Percentiles rank a stretch among this genome's conserved stretches.
Evolutionary conservation across 2,113 vertebrate genomes (phyloP).

Genomic region (Anarrhichthys ocellatus): DNA sequence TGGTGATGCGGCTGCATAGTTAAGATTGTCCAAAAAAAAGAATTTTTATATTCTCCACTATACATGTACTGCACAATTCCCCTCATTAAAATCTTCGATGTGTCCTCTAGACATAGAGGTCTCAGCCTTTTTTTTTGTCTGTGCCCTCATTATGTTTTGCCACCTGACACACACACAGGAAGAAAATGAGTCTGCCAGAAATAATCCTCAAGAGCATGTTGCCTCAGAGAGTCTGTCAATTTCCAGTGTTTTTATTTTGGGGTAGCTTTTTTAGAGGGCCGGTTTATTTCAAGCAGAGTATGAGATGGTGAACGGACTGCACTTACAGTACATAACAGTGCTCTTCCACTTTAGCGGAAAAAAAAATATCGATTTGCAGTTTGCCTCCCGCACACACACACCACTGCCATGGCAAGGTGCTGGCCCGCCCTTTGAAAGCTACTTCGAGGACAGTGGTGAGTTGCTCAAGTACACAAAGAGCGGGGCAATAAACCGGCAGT

Average conservation of each 20-base stretch:
- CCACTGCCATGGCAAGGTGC: neutral
- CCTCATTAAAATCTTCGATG: neutral
- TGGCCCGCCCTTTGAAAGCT: neutral
- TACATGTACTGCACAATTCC: neutral
- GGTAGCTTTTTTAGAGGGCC: neutral
- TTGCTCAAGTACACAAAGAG: neutral
- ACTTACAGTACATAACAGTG: neutral
- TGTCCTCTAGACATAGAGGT: constrained; percentile 4
- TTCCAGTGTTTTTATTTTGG: constrained; percentile 36
- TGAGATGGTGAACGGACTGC: neutral
- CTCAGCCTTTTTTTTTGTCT: neutral
- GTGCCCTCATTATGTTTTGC: constrained; percentile 56
- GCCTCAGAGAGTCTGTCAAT: constrained; percentile 16
- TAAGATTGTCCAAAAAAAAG: neutral
- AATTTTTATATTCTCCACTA: constrained; percentile 3
- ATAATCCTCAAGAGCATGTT: constrained; percentile 39
- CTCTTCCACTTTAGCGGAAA: neutral
- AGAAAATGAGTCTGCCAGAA: constrained; percentile 53
- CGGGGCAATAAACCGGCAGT: neutral
- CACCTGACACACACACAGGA: constrained; percentile 45
- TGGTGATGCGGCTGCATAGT: neutral
- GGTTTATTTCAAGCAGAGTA: neutral
- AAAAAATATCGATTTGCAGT: neutral
- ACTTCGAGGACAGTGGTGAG: neutral
- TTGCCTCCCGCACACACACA: neutral